Conservation (phyloP, 2,113 vertebrate genomes). For the Phalacrocorax carbo region DNA sequence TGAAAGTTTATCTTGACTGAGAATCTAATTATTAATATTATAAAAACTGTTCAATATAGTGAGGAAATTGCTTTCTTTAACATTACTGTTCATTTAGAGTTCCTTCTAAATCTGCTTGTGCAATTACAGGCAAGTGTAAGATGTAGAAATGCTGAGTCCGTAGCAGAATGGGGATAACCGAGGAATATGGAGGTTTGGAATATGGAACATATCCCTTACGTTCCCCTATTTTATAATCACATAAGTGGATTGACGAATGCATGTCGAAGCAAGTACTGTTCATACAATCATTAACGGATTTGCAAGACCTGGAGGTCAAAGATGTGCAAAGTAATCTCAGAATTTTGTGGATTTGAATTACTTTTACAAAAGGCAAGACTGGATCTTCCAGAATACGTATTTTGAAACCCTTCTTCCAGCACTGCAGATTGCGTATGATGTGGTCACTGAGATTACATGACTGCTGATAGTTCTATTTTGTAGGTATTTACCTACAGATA, state of each 20-base stretch:
- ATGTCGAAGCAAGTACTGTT: background rate
- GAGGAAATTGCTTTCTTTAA: background rate
- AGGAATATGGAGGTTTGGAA: background rate
- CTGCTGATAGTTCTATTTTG: background rate
- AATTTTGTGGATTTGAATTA: background rate
- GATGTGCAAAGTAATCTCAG: background rate
- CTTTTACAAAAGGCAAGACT: background rate
- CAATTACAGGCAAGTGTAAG: background rate
- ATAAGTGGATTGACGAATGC: background rate
- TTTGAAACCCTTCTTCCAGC: background rate
- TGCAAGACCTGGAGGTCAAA: background rate
- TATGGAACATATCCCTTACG: too few relatives aligned
- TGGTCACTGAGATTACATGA: background rate
- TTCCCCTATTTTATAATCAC: background rate
- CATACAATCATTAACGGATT: background rate
- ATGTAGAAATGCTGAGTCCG: background rate
- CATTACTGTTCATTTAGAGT: background rate
- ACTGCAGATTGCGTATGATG: background rate
- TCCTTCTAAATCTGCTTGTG: background rate
- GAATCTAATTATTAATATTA: background rate
- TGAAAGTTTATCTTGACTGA: background rate
- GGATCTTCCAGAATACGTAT: fast-evolving
- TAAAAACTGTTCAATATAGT: background rate
- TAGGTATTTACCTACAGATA: background rate
- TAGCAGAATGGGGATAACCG: background rate